Base-by-base conservation (phyloP, 2,888 invertebrate genomes). In the Strigamia maritima region DNA sequence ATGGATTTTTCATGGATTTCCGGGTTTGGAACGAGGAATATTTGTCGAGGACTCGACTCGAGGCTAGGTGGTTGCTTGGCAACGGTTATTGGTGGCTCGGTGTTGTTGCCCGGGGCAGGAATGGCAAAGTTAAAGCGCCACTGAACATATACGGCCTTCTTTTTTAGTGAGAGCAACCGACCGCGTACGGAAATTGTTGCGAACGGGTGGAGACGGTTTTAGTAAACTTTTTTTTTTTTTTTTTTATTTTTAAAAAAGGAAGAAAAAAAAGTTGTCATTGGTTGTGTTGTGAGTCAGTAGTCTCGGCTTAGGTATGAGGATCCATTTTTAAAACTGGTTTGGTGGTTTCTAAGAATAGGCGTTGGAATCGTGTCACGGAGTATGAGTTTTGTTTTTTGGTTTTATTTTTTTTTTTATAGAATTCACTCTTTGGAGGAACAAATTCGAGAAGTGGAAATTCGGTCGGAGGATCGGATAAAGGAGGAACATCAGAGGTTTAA, bases 391-490 rank as follows among this genome's bases (percentile, higher is more conserved):
- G 16, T 60, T 80, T 79, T 54, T 79, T 22, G 12, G 28, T n/a
- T 76, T 44, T 28, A 24, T 16, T 75, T 79, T n/a, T 38, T 54
- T 24, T 65, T 26, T 82, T 83, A 7, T 82, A 90, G 95, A 83
- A 92, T 96, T 82, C 92, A 94, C 84, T 94, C 94, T 91, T 90
- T 97, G 82, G 97, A 97, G 85, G 97, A 97, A 86, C 93, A 93
- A 85, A 88, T 94, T 75, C 88, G 94, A 84, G 95, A 95, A 85
- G 90, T 92, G 83, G 93, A 94, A 86, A 88, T 91, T 82, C 89
- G 92, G 81, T 90, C 91, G 82, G 92, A 92, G 82, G 92, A 93
- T 83, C 90, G 91, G 79, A 87, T 93, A 81, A 89, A 90, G 70
- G 93, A 94, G 82, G 97, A 97, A 85, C 94, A 95, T 86, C 90